Evolutionary conservation across 2,113 vertebrate species (phyloP), one percentile per base, ranked within the genome.

Genomic region (Oenanthe melanoleuca): DNA sequence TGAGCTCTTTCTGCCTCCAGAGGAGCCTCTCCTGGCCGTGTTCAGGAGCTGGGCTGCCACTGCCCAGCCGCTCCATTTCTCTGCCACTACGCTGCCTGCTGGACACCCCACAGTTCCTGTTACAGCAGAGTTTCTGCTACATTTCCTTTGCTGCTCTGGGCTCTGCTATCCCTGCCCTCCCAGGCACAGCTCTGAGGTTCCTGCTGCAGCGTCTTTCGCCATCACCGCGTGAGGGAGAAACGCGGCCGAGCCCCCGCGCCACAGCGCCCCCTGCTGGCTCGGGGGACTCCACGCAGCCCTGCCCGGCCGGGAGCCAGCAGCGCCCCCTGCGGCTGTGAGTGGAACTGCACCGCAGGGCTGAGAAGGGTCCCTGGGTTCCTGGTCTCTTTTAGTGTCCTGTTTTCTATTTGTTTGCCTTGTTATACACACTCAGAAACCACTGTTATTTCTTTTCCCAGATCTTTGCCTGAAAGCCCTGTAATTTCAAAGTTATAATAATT

Each of bases 161-260:
- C 2, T 12, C 5, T 47, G 40, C n/a, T 28, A 3, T 9, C 22
- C 33, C 57, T 2, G 3, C 26, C 4, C 2, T 53, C 5, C 21
- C 47, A 45, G 47, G 12, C 8, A 1, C 13, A 0, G 6, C 44
- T 40, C 19, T 0, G 5, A 15, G 9, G 9, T 33, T 28, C 11
- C 69, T 2, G 28, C 59, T 0, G 40, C 14, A 5, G 49, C 57
- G 22, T 9, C 44, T 45, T 45, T 45, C 56, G n/a, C 81, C 69
- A 9, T n/a, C 11, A 1, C 5, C 2, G 14, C 59, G 3, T 73
- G 81, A 73, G 81, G 81, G 80, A 8, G 40, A 25, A 11, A 1
- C 4, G 6, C 5, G 9, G 19, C 55, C 0, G 5, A 5, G 42
- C 44, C 50, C 50, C 7, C 5, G 19, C 5, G 10, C 2, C 25